Evolutionary conservation across 2,888 invertebrate genomes (phyloP), one percentile per base, ranked within the genome.

Genomic region (Boloria euphrosyne): DNA sequence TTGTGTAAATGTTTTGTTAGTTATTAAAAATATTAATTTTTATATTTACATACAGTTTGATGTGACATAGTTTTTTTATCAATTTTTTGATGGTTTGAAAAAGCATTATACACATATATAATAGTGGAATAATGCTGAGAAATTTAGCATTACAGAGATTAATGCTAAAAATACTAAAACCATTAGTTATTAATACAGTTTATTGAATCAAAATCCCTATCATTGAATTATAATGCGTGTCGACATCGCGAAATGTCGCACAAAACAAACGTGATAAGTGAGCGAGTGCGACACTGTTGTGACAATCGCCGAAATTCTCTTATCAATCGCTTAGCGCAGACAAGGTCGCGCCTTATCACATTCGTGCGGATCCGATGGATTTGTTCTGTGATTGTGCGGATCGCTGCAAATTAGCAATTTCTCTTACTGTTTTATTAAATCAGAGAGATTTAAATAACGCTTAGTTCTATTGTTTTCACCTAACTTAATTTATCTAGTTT

Each of bases 271-370:
- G 77, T 71, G 80, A 88, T 87, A 88, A 86, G 85, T 82, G 77
- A 65, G 64, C 65, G 71, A 80, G 81, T 80, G 78, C 76, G 78
- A 72, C 72, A 76, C 49, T 38, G 50, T 18, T 18, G 49, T 38
- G 59, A 31, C 76, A 71, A 77, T 75, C 80, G 85, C 90, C 90
- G 81, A 92, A 90, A 81, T 87, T 87, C 82, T 77, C 86, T 89
- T 90, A 90, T 91, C 90, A 90, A 78, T 76, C 79, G 84, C 82
- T 84, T 82, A 86, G 82, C 83, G 78, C 81, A 74, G 76, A 77
- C 90, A 91, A 91, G 91, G 91, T 87, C 90, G 83, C 78, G 76
- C 74, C 82, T 86, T 90, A 90, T 91, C 90, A 85, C 78, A 77
- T 78, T 79, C 80, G 80, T 76, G 82, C 84, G 79, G 75, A 79